These are phyloP conservation scores for Dallia pectoralis DNA, from an alignment of 2,797 vertebrate species.

Conservation along the genomic window DNA sequence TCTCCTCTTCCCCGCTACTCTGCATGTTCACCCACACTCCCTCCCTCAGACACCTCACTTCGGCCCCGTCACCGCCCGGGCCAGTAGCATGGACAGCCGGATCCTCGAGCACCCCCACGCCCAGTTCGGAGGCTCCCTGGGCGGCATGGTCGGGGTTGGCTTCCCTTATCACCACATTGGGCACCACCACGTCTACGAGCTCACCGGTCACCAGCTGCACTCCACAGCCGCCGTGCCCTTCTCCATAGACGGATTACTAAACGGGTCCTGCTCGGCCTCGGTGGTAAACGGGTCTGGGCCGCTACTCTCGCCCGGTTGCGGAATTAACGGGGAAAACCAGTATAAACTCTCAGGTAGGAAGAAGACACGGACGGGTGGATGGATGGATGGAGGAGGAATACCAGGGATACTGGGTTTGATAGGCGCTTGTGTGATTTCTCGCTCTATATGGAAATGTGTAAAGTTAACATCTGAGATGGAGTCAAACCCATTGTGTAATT, in stretches of 20 bases:
- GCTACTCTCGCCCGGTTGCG: constrained; percentile 83
- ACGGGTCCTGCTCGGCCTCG: constrained; percentile 90
- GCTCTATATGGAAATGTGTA: background rate
- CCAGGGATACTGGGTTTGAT: background rate
- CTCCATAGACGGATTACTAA: constrained; percentile 98
- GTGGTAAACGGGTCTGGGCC: constrained; percentile 81
- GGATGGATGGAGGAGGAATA: background rate
- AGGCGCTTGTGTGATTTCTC: background rate
- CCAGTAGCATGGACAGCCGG: constrained; percentile 92
- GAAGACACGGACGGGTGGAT: background rate
- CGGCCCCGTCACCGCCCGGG: constrained; percentile 76
- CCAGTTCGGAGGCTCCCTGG: constrained; percentile 91
- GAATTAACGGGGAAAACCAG: constrained; percentile 80
- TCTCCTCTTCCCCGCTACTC: constrained; percentile 28
- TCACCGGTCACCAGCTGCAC: constrained; percentile 91
- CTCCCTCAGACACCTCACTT: constrained; percentile 65
- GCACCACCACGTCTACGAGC: constrained; percentile 90
- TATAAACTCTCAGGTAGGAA: constrained; percentile 93
- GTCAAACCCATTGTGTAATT: background rate
- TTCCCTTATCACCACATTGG: constrained; percentile 89
- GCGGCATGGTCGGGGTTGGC: constrained; percentile 84
- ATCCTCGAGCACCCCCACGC: constrained; percentile 96
- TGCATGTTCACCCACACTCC: constrained; percentile 75
- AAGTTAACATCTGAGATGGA: background rate
- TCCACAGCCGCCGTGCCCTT: constrained; percentile 86